These are phyloP conservation scores for Andrena praecox DNA, from an alignment of 2,888 invertebrate species.

Conservation along the genomic window DNA sequence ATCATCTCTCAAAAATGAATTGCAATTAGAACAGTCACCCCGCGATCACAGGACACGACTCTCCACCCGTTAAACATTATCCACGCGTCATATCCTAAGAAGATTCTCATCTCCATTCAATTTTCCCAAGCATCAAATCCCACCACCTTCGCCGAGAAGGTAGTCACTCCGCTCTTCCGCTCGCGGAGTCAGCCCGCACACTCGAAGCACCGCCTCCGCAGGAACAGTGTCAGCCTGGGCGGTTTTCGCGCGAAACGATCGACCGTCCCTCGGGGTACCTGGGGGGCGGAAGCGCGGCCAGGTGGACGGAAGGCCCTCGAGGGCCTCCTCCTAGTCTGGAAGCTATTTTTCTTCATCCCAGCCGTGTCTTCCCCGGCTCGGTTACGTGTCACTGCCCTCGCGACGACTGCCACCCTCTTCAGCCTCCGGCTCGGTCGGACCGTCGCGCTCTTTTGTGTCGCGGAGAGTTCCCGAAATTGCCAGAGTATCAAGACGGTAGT, in stretches of 20 bases:
- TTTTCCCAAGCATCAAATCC: neutral
- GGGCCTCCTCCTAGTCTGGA: constrained; percentile 37
- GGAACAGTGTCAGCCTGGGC: neutral
- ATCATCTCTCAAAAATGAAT: no score
- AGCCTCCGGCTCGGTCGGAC: constrained; percentile 41
- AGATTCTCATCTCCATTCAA: neutral
- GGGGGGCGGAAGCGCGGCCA: constrained; percentile 27
- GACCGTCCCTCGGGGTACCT: constrained; percentile 48
- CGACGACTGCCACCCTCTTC: constrained; percentile 52
- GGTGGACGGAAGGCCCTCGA: constrained; percentile 49
- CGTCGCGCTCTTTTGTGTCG: constrained; percentile 23
- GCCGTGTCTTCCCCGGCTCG: constrained; percentile 65
- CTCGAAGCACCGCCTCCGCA: neutral
- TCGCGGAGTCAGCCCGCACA: neutral
- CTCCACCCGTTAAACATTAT: no score
- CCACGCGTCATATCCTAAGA: no score
- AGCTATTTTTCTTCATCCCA: constrained; percentile 67
- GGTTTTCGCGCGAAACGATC: constrained; percentile 26
- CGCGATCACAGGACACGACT: no score
- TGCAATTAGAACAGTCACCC: no score
- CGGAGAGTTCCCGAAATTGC: constrained; percentile 40
- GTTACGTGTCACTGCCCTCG: constrained; percentile 73
- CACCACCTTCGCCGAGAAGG: neutral
- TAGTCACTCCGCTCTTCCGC: neutral
- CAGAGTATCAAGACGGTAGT: constrained; percentile 28